Evolutionary conservation across 2,113 vertebrate species (phyloP).

Genomic region (Anthoscopus minutus): DNA sequence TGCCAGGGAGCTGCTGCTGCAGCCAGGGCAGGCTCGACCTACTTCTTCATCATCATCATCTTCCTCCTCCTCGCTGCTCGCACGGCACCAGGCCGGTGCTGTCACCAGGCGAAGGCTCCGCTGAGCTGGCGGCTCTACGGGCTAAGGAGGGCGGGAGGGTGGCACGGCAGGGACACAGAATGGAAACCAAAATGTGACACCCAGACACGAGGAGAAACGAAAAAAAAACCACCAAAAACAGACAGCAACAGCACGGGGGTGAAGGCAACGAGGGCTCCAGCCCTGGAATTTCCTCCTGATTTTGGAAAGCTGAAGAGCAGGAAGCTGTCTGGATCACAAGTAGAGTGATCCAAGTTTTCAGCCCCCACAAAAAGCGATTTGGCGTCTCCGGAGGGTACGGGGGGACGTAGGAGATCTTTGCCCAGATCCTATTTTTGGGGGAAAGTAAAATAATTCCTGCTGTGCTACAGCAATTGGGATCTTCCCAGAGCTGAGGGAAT

Average conservation of each 20-base stretch:
- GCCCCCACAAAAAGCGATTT: neutral
- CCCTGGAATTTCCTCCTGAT: neutral
- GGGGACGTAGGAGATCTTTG: neutral
- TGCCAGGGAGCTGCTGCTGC: neutral
- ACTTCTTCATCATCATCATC: constrained; percentile 82
- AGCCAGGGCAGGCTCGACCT: constrained; percentile 49
- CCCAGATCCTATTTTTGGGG: constrained; percentile 40
- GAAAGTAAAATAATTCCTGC: constrained; percentile 19
- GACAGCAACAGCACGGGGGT: neutral
- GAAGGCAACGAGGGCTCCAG: neutral
- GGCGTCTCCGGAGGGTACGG: neutral
- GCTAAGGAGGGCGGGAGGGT: constrained; percentile 59
- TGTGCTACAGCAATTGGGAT: neutral
- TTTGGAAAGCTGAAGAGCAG: neutral
- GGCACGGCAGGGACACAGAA: constrained; percentile 45
- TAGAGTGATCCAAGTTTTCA: neutral
- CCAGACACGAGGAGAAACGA: neutral
- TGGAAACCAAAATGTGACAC: constrained; percentile 57
- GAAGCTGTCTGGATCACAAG: neutral
- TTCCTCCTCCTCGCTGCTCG: constrained; percentile 75
- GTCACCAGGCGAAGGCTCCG: constrained; percentile 75
- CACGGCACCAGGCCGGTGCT: constrained; percentile 72
- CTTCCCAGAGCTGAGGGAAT: neutral
- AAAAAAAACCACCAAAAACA: too few relatives aligned
- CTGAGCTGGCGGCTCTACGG: constrained; percentile 72